These are phyloP conservation scores for Podocnemis expansa DNA, from an alignment of 2,113 vertebrate species.

Conservation along the genomic window DNA sequence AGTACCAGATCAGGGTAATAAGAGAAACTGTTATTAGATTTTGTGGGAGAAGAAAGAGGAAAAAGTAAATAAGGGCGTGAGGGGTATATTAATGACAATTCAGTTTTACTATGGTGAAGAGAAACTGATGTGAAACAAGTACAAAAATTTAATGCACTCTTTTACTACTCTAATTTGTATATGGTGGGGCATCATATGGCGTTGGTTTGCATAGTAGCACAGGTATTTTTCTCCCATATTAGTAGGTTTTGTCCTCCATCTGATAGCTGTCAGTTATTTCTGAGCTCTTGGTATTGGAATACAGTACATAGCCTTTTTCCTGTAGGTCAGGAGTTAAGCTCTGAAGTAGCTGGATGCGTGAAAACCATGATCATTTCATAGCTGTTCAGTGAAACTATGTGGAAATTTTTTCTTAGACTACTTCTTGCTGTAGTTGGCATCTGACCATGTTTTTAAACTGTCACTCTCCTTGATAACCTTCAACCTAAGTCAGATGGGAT, in stretches of 20 bases:
- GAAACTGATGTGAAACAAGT: background rate
- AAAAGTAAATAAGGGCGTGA: background rate
- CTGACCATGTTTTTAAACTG: conserved; percentile 53
- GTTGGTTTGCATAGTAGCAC: background rate
- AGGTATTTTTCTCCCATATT: background rate
- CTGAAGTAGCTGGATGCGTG: background rate
- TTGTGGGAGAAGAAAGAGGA: background rate
- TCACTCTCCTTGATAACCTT: conserved; percentile 16
- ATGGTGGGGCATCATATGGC: background rate
- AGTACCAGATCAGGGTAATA: background rate
- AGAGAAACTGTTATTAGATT: background rate
- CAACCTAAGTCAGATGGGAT: background rate
- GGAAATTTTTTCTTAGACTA: conserved; percentile 20
- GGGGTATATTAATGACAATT: background rate
- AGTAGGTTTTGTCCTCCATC: background rate
- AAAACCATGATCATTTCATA: background rate
- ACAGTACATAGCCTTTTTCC: background rate
- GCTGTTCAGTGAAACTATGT: conserved; percentile 23
- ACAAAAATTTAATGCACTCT: background rate
- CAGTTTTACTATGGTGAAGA: background rate
- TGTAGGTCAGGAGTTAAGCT: background rate
- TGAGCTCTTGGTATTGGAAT: background rate
- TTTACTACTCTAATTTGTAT: background rate
- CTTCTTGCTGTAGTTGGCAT: conserved; percentile 22
- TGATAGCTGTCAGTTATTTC: background rate